These are phyloP conservation scores for Blera fallax DNA, from an alignment of 2,888 invertebrate genomes.

Conservation along the genomic window DNA sequence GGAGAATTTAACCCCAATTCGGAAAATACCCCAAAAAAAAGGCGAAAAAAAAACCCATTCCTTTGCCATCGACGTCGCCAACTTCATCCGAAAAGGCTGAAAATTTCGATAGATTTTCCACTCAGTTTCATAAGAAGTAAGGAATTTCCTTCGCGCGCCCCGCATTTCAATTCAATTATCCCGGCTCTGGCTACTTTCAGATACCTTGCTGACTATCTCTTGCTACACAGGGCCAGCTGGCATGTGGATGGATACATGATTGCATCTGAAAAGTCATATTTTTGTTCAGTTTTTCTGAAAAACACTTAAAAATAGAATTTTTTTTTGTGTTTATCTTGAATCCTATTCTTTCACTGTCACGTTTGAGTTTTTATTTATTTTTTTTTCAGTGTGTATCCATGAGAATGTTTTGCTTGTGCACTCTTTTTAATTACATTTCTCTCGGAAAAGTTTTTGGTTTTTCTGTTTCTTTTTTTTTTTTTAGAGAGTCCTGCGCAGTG, in stretches of 20 bases:
- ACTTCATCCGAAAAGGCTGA: no score
- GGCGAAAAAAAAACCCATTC: no score
- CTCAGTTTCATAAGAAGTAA: conserved; percentile 7
- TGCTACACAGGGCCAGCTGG: not conserved
- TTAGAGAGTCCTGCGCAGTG: conserved; percentile 20
- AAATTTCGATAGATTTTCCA: conserved; percentile 4
- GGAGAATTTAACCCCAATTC: conserved; percentile 5
- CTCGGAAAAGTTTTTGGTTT: no score
- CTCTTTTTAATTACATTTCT: not conserved
- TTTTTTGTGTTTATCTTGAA: conserved; percentile 26
- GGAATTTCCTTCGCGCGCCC: not conserved
- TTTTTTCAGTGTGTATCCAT: conserved; percentile 2
- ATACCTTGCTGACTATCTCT: not conserved
- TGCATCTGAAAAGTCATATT: not conserved
- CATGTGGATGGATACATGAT: not conserved
- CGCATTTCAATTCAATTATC: not conserved
- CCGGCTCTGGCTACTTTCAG: not conserved
- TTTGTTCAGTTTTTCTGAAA: not conserved
- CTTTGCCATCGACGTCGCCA: no score
- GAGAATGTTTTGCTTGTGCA: not conserved
- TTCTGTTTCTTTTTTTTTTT: not conserved
- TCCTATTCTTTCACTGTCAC: conserved; percentile 9
- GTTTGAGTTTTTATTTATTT: not conserved
- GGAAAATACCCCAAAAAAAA: not conserved
- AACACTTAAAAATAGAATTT: conserved; percentile 22